Evolutionary conservation across 2,888 invertebrate species (phyloP).

Genomic region (Dolichopus griseipennis): DNA sequence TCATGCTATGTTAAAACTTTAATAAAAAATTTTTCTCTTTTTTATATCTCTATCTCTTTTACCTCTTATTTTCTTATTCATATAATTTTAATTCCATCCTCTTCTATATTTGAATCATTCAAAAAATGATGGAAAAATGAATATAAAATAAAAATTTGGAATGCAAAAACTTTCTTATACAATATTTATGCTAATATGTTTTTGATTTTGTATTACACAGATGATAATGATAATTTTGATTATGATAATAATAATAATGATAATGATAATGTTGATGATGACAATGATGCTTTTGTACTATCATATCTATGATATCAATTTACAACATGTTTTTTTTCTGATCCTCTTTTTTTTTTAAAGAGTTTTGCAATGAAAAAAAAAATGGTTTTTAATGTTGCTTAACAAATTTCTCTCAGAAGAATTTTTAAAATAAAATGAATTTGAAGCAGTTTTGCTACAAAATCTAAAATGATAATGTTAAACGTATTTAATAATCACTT

Average conservation of each 20-base stretch:
- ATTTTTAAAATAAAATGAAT: too few species aligned
- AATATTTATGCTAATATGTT: conserved; percentile 3
- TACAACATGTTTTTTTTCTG: not conserved
- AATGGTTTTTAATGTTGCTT: too few species aligned
- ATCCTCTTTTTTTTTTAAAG: too few species aligned
- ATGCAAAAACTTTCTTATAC: not conserved
- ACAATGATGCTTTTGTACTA: not conserved
- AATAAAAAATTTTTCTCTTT: too few species aligned
- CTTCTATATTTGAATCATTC: too few species aligned
- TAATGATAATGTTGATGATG: not conserved
- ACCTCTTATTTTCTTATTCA: not conserved
- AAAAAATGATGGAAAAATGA: not conserved
- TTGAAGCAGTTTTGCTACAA: too few species aligned
- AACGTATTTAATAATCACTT: too few species aligned
- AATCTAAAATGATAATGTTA: too few species aligned
- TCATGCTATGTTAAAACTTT: not conserved
- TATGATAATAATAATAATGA: not conserved
- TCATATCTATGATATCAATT: conserved; percentile 4
- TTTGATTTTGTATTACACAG: not conserved
- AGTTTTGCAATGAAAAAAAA: too few species aligned
- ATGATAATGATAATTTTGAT: too few species aligned
- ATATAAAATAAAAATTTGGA: not conserved
- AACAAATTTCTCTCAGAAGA: too few species aligned
- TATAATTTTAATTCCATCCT: not conserved
- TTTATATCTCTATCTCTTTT: too few species aligned